Base-by-base conservation (phyloP, 2,888 invertebrate species). In the Sphaerolaimus hirsutus region DNA sequence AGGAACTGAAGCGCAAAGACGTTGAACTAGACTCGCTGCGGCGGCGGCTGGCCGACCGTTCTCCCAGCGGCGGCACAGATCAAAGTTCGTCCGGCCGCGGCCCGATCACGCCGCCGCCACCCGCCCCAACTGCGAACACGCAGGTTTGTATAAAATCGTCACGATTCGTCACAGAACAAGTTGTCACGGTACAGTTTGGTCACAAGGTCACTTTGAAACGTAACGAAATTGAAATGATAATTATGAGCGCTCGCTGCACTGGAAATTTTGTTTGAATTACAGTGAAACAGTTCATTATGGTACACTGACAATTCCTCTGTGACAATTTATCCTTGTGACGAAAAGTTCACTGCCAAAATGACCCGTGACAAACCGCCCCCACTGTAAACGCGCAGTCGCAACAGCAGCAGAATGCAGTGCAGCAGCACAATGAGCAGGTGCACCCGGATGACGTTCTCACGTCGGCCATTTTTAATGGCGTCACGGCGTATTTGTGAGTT, bases 91-190 rank as follows among this genome's bases (percentile, higher is more conserved):
- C 5, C 17, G 32, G 36, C 5, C 27, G 22, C 17, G 24, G 14
- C 10, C 22, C 45, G 5, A 7, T 45, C 24, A 45, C 45, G n/a
- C 45, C 45, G 27, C 45, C 45, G 12, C 45, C 45, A 14, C 35
- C 43, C 10, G 5, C 43, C 14, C 35, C 43, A 19, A 23, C 5
- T n/a, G n/a, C n/a, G n/a, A n/a, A n/a, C n/a, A n/a, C n/a, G n/a
- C n/a, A n/a, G n/a, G n/a, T n/a, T n/a, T n/a, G n/a, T n/a, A n/a
- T n/a, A n/a, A n/a, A n/a, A n/a, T n/a, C n/a, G n/a, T n/a, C n/a
- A n/a, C n/a, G n/a, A n/a, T n/a, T n/a, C n/a, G n/a, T n/a, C n/a
- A n/a, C n/a, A n/a, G n/a, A n/a, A n/a, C n/a, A n/a, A n/a, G n/a
- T n/a, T n/a, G n/a, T n/a, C n/a, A n/a, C n/a, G n/a, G n/a, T n/a